phyloP scores from a whole-genome alignment of 2,113 vertebrate species.

The Corythornis madagascariensis region DNA sequence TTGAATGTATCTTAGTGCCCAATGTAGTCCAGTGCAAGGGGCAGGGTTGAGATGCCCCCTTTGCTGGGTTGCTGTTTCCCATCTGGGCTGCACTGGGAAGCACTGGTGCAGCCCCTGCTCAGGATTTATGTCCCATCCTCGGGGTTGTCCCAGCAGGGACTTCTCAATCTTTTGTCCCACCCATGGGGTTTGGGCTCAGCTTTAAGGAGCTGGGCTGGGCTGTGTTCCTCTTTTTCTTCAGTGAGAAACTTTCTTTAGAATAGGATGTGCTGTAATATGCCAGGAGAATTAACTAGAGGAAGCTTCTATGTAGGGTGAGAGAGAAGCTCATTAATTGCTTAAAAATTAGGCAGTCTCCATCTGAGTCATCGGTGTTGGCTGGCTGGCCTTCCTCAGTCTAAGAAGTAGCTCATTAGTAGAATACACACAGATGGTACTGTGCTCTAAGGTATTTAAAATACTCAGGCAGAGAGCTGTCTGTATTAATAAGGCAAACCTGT shows the following conservation, averaged over 20 bases:
- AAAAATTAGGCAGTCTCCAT: constrained; percentile 72
- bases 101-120: background rate
- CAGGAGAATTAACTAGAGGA: constrained; percentile 54
- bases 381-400: constrained; percentile 61
- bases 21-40: background rate
- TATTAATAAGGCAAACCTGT: constrained; percentile 65
- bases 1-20: background rate
- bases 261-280: constrained; percentile 9
- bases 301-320: constrained; percentile 46
- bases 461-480: constrained; percentile 34
- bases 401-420: constrained; percentile 73
- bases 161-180: background rate
- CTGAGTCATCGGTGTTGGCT: constrained; percentile 72
- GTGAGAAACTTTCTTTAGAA: background rate
- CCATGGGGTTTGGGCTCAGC: background rate
- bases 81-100: background rate
- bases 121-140: fast-evolving
- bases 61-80: background rate
- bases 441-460: constrained; percentile 73
- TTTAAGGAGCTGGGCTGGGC: background rate
- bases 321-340: constrained; percentile 67
- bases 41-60: background rate
- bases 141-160: background rate
- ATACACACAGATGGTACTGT: constrained; percentile 73
- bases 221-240: background rate